phyloP scores from a whole-genome alignment of 1,140 invertebrate species.

The Tetramorium alpestre region DNA sequence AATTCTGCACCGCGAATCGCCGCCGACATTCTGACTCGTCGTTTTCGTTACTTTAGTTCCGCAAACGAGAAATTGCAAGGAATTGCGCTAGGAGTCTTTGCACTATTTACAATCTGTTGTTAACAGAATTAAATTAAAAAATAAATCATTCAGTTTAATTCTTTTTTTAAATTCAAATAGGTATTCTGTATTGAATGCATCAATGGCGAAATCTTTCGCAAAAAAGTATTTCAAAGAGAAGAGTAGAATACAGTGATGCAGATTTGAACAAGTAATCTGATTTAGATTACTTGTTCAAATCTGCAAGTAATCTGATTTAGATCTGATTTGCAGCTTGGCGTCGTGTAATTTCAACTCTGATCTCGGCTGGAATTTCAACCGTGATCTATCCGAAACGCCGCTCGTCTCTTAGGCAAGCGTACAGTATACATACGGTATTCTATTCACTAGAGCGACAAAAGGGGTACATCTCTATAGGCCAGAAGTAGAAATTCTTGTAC shows the following conservation, averaged over 20 bases:
- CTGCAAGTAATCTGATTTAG: conserved; percentile 32
- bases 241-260: neutral
- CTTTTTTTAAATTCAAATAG: neutral
- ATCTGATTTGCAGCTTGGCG: conserved; percentile 10
- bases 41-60: conserved; percentile 4
- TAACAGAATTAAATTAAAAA: neutral
- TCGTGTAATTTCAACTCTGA: conserved; percentile 48
- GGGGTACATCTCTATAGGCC: conserved; percentile 38
- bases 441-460: conserved; percentile 43
- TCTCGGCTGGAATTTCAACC: conserved; percentile 47
- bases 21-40: conserved; percentile 8
- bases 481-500: conserved; percentile 40
- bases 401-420: conserved; percentile 9
- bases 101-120: neutral
- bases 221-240: neutral
- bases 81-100: neutral
- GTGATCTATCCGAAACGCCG: conserved; percentile 53
- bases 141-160: neutral
- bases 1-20: conserved; percentile 3
- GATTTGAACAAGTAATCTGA: conserved; percentile 20
- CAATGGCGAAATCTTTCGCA: neutral
- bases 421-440: neutral
- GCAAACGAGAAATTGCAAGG: neutral
- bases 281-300: neutral
- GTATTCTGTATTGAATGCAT: neutral